Conservation (phyloP, 2,113 vertebrate species). For the Peromyscus leucopus region DNA sequence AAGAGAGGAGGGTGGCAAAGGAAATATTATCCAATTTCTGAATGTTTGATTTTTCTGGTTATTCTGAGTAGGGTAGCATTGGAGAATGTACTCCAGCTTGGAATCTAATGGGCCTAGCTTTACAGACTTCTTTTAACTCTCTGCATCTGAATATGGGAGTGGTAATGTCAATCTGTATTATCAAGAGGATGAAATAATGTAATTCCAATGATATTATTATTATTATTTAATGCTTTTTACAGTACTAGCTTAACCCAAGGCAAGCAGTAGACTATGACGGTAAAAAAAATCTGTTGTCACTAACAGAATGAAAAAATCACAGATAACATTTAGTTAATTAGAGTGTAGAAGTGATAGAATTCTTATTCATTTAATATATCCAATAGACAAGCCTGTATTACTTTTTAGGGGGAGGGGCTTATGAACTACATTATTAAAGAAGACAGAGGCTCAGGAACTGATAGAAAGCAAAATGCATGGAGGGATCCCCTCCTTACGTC, state of each 20-base stretch:
- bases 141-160: background rate
- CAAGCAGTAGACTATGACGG: background rate
- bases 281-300: background rate
- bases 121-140: background rate
- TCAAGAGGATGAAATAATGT: background rate
- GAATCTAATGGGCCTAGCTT: background rate
- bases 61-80: background rate
- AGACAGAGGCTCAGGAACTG: background rate
- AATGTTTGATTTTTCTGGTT: background rate
- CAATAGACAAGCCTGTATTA: background rate
- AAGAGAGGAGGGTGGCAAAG: background rate
- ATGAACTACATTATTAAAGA: background rate
- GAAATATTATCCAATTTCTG: background rate
- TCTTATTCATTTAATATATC: background rate
- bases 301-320: background rate
- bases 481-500: background rate
- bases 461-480: background rate
- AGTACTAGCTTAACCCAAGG: constrained; percentile 8
- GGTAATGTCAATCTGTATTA: background rate
- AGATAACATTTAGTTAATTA: constrained; percentile 21
- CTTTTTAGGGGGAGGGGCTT: background rate
- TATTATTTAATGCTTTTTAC: constrained; percentile 37
- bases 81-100: background rate
- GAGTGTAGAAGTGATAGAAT: constrained; percentile 43
- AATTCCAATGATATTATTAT: background rate